Evolutionary conservation across 2,113 vertebrate species (phyloP).

Genomic region (Austrofundulus limnaeus): DNA sequence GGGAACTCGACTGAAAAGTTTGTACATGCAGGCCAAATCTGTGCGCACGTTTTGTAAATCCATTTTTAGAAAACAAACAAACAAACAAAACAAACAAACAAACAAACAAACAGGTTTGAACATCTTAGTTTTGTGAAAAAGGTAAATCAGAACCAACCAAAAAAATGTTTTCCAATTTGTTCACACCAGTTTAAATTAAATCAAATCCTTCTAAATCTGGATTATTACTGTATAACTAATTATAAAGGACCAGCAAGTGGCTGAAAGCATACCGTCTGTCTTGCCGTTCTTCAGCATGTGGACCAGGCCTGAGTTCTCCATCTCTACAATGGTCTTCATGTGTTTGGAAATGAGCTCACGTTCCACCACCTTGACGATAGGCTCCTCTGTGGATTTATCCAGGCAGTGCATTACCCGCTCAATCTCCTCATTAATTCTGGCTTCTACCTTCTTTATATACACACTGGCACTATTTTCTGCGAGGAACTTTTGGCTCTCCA

Average conservation of each 20-base stretch:
- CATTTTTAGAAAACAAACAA: not conserved
- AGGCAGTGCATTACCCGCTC: constrained; percentile 98
- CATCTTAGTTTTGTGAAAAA: no score
- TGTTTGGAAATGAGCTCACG: constrained; percentile 98
- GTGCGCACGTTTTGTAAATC: constrained; percentile 29
- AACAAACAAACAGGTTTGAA: no score
- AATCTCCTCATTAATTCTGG: constrained; percentile 98
- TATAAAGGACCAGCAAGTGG: not conserved
- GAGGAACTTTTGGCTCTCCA: constrained; percentile 99
- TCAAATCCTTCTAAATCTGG: no score
- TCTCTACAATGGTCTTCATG: constrained; percentile 99
- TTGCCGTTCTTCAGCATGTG: constrained; percentile 99
- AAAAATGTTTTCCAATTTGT: no score
- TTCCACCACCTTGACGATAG: constrained; percentile 98
- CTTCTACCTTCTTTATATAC: constrained; percentile 99
- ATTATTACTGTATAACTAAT: not conserved
- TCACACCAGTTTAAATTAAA: no score
- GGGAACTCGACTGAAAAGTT: constrained; percentile 96
- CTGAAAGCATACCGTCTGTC: constrained; percentile 87
- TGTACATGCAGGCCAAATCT: constrained; percentile 99
- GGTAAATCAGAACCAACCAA: no score
- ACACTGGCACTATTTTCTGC: constrained; percentile 99
- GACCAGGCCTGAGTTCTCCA: constrained; percentile 98
- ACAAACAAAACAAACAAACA: no score
- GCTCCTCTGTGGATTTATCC: constrained; percentile 98